These are phyloP conservation scores for Drosophila basisetae DNA, from an alignment of 2,888 invertebrate genomes.

Conservation along the genomic window DNA sequence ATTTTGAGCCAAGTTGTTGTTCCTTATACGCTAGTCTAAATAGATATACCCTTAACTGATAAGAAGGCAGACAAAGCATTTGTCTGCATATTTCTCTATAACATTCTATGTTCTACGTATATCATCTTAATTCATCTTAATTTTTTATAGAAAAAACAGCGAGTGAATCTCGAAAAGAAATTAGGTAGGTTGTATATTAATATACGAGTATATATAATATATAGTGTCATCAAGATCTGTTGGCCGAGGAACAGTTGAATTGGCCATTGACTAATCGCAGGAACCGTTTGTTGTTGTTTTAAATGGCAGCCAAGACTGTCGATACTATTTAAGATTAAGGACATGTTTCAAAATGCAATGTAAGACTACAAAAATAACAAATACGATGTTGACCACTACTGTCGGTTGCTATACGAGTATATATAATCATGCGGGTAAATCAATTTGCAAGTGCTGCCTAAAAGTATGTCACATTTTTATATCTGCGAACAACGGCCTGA, in stretches of 20 bases:
- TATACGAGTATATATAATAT: background rate
- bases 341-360: background rate
- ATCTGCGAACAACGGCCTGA: background rate
- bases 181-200: no score
- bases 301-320: background rate
- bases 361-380: background rate
- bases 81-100: background rate
- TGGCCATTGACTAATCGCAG: background rate
- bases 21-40: background rate
- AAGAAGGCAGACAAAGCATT: background rate
- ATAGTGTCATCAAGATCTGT: background rate
- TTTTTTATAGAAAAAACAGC: background rate
- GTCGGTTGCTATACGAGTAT: background rate
- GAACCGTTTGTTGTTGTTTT: background rate
- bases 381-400: background rate
- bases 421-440: background rate
- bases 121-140: background rate
- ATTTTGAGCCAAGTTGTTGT: background rate
- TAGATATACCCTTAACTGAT: background rate
- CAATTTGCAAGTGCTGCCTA: background rate
- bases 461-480: constrained; percentile 4
- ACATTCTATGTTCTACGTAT: no score
- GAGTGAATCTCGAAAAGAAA: background rate
- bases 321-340: background rate
- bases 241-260: background rate